phyloP scores from a whole-genome alignment of 2,113 vertebrate species.

The Montifringilla adamsi region DNA sequence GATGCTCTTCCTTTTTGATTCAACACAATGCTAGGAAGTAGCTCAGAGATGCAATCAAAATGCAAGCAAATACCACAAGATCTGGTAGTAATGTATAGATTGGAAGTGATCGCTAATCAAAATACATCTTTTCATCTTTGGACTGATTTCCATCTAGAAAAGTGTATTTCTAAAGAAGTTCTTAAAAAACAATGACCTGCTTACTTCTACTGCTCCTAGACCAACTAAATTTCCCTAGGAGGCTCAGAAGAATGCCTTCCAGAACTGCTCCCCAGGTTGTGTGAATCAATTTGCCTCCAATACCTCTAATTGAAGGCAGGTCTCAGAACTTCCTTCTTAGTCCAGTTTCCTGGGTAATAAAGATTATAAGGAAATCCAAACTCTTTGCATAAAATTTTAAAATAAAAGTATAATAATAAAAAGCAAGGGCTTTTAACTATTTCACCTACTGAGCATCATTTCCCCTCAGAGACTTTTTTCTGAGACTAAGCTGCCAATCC shows the following conservation, averaged over 20 bases:
- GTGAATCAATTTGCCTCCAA: background rate
- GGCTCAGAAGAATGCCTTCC: background rate
- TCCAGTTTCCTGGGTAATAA: background rate
- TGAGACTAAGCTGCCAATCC: background rate
- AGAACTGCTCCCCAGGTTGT: background rate
- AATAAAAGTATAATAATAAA: background rate
- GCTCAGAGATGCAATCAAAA: background rate
- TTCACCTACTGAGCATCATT: background rate
- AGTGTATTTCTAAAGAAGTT: background rate
- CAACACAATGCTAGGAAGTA: rapidly evolving
- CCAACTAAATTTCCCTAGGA: background rate
- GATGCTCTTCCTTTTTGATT: background rate
- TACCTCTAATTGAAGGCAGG: background rate
- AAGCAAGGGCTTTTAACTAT: background rate
- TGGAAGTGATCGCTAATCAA: background rate
- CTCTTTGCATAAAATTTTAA: background rate
- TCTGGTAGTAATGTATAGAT: background rate
- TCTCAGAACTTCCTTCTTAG: background rate
- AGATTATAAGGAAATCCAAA: background rate
- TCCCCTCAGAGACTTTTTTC: background rate
- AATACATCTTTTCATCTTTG: background rate
- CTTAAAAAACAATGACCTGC: background rate
- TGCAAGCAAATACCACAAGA: background rate
- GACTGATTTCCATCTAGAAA: background rate
- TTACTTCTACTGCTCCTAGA: background rate